Evolutionary conservation across 2,888 invertebrate species (phyloP), one percentile per base, ranked within the genome.

Genomic region (Cremastinae sp.): DNA sequence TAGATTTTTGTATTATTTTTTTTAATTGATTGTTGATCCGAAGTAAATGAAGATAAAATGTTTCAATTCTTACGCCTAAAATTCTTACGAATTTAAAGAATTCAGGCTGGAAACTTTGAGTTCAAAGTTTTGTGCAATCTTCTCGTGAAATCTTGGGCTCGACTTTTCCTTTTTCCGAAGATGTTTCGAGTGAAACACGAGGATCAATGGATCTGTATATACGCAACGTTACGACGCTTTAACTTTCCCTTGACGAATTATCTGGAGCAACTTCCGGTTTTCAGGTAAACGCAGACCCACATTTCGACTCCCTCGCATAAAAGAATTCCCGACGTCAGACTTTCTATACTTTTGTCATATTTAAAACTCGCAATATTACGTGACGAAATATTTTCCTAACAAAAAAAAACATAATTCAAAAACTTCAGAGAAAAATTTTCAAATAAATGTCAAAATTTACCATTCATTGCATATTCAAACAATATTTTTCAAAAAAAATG

Each of bases 211-310:
- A 22, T 28, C 10, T 64, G 47, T 28, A 39, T 10, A 51, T 51
- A 12, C 12, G 12, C 39, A 51, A 35, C 22, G 18, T 37, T n/a
- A 16, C 37, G 56, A 66, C 53, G 22, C 14, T 12, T 2, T 14
- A 73, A 65, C 73, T 73, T 72, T 71, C 47, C 35, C 47, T 71
- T 64, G 49, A 58, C 65, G 20, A 39, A 72, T 58, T 66, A 66
- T 65, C 37, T 53, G 53, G 37, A 59, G 35, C 10, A 35, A 53
- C 59, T 53, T 28, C 45, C 41, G 53, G 58, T 9, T 45, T 59
- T n/a, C 65, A 73, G 59, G 65, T 59, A 59, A 20, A 49, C n/a
- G n/a, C n/a, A 73, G 43, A 47, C 49, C 5, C 28, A 20, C 35
- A 65, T 39, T 51, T 58, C 65, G 56, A 9, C 35, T 51, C n/a